Conservation (phyloP, 2,888 invertebrate genomes). For the Colostygia pectinataria region DNA sequence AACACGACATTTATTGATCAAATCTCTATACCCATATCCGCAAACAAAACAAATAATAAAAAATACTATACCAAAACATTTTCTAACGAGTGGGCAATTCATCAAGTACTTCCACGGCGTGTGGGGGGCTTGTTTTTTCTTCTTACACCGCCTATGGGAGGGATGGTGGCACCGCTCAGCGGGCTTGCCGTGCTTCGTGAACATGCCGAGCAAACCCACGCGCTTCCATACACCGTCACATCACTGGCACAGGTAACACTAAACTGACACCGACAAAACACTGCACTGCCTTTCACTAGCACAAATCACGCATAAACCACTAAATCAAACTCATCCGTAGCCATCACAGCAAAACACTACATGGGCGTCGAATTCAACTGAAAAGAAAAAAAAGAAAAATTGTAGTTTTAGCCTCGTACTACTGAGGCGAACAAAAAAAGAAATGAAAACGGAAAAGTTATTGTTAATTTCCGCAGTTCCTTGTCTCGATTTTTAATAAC, state of each 20-base stretch:
- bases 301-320: constrained; percentile 60
- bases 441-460: too few species aligned
- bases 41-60: constrained; percentile 31
- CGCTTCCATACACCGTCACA: constrained; percentile 78
- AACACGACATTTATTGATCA: constrained; percentile 1
- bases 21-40: constrained; percentile 5
- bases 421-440: constrained; percentile 4
- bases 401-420: constrained; percentile 51
- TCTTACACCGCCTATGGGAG: constrained; percentile 75
- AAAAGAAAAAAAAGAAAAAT: constrained; percentile 78
- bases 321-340: constrained; percentile 70
- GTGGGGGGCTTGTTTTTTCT: constrained; percentile 78
- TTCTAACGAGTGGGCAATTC: constrained; percentile 84
- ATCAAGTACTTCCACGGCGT: constrained; percentile 84
- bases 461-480: too few species aligned
- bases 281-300: constrained; percentile 52
- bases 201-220: constrained; percentile 76
- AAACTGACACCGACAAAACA: constrained; percentile 46
- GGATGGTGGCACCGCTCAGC: constrained; percentile 76
- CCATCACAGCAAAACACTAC: constrained; percentile 70
- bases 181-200: constrained; percentile 78
- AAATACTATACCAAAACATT: constrained; percentile 82
- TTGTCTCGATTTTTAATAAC: too few species aligned
- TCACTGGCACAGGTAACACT: constrained; percentile 66
- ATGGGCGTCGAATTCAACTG: constrained; percentile 72